Conservation (phyloP, 2,888 invertebrate genomes). For the Dioctria rufipes region DNA sequence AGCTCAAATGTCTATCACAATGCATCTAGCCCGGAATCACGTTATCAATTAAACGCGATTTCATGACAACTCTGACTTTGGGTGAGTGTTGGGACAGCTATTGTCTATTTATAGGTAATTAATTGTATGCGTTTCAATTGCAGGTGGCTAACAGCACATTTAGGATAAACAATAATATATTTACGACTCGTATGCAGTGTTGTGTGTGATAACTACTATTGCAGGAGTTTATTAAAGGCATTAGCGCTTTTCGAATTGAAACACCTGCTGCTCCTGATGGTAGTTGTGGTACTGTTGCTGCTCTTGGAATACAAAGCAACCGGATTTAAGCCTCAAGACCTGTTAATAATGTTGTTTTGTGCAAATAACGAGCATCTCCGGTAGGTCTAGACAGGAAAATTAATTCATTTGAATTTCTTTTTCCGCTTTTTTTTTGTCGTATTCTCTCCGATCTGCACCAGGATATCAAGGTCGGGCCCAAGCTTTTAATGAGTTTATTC, state of each 20-base stretch:
- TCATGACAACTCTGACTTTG: neutral
- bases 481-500: conserved; percentile 46
- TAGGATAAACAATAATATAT: neutral
- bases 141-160: conserved; percentile 34
- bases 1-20: conserved; percentile 19
- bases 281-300: too few relatives aligned
- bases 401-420: conserved; percentile 46
- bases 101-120: conserved; percentile 30
- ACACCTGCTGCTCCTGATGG: conserved; percentile 25
- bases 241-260: conserved; percentile 10
- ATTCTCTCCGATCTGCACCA: neutral
- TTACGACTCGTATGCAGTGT: neutral
- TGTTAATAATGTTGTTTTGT: conserved; percentile 47
- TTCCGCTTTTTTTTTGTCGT: neutral
- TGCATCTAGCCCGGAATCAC: conserved; percentile 15
- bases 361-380: conserved; percentile 45
- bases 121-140: conserved; percentile 35
- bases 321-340: conserved; percentile 7
- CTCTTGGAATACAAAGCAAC: conserved; percentile 26
- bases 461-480: neutral
- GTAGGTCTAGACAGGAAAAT: conserved; percentile 51
- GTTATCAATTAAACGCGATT: conserved; percentile 28
- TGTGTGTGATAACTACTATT: neutral
- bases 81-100: neutral
- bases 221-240: conserved; percentile 41